Evolutionary conservation across 2,113 vertebrate genomes (phyloP).

Genomic region (Pholis gunnellus): DNA sequence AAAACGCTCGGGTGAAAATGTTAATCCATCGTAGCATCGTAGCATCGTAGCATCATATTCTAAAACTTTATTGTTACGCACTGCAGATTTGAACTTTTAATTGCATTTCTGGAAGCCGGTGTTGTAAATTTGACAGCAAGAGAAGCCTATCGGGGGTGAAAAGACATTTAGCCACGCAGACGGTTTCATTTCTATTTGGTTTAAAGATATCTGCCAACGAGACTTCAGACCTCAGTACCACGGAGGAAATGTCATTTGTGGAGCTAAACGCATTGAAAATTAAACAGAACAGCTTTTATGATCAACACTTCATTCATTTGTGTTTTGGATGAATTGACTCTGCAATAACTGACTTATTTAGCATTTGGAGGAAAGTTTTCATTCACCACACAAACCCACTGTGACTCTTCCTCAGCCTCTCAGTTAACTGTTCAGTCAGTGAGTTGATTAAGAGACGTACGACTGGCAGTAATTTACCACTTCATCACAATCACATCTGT

Average conservation of each 20-base stretch:
- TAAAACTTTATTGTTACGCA: neutral
- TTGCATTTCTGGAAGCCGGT: neutral
- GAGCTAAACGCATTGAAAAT: neutral
- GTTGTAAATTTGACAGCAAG: neutral
- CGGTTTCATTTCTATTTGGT: neutral
- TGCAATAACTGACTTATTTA: neutral
- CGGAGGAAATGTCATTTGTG: neutral
- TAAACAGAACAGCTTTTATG: neutral
- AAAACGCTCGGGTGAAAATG: neutral
- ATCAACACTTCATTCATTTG: neutral
- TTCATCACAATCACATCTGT: neutral
- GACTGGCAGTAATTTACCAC: neutral
- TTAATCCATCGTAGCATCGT: neutral
- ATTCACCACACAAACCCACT: neutral
- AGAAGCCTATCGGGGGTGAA: neutral
- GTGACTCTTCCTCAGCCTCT: neutral
- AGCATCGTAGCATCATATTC: too few species aligned
- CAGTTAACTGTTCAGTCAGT: neutral
- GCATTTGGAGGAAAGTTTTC: neutral
- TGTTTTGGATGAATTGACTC: neutral
- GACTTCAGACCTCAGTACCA: neutral
- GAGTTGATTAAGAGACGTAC: neutral
- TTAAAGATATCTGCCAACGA: neutral
- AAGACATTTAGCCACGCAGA: neutral
- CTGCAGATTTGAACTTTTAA: neutral